Base-by-base conservation (phyloP, 2,888 invertebrate genomes). In the Hartigia nigra region DNA sequence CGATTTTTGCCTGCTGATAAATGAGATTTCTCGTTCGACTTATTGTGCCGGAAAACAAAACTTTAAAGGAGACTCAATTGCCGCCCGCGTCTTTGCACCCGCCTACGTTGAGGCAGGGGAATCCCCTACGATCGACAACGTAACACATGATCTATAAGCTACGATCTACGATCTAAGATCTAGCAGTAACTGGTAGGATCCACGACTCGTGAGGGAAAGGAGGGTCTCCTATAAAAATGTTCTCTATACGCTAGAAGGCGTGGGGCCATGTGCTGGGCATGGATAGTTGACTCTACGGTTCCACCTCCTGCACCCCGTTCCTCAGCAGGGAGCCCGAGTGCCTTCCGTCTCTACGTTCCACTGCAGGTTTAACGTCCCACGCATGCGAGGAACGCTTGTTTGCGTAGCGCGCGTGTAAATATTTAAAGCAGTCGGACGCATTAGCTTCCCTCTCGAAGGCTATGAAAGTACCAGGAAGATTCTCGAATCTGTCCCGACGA, bases 341-440 rank as follows among this genome's bases (percentile, higher is more conserved):
- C 78, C 70, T 78, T 81, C 74, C 35, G 35, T 35, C 35, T 76
- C 70, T 78, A 69, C 79, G 81, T 81, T 76, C 79, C 72, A 74
- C 78, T 79, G 70, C 75, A 74, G 74, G 69, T 76, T 76, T 74
- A 36, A 37, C 37, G 76, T 69, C 31, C 74, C 55, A 75, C 69
- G 31, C 76, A 31, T 35, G 31, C 37, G 70, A 55, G 14, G 31
- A 55, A 12, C 70, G 70, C 74, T 37, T 69, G 80, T 80, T 77
- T 75, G 78, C 76, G 79, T 78, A 79, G 76, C 79, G 23, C 76
- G 35, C 74, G 32, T 77, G 77, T 78, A 77, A 79, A 81, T 81
- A 81, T 78, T 81, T 72, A 72, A 72, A 72, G 78, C 79, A 79
- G 69, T 76, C 79, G 75, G 35, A 75, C 75, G 79, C 74, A 74